A percentile compares a stretch with the other conserved stretches of the same genome.
Evolutionary conservation across 2,888 invertebrate genomes (phyloP).

Genomic region (Cybosia mesomella): DNA sequence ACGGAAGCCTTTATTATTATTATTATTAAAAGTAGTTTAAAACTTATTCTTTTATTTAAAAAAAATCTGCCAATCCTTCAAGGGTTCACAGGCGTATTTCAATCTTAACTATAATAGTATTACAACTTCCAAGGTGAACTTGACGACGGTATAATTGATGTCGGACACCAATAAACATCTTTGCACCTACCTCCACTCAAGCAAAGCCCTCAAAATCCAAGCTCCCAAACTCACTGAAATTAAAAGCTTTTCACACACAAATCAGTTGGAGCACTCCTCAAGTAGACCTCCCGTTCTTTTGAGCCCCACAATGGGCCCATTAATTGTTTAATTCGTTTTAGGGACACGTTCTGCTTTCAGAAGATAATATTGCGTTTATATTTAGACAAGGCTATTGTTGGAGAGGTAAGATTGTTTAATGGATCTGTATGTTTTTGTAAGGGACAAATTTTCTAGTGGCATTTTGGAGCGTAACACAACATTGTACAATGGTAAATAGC

Average conservation of each 20-base stretch:
- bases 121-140: neutral
- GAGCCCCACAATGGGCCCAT: conserved; percentile 54
- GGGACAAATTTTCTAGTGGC: conserved; percentile 6
- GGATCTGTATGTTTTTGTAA: conserved; percentile 7
- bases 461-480: neutral
- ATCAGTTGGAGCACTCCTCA: conserved; percentile 35
- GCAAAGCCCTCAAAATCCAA: conserved; percentile 28
- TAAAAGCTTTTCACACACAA: conserved; percentile 46
- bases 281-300: conserved; percentile 51
- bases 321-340: conserved; percentile 66
- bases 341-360: conserved; percentile 38
- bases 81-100: neutral
- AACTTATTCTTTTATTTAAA: too few species aligned
- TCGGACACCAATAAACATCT: conserved; percentile 13
- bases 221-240: conserved; percentile 42
- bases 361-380: conserved; percentile 29
- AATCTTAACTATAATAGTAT: neutral
- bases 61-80: too few species aligned
- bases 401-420: conserved; percentile 19
- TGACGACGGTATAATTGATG: neutral
- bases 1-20: too few species aligned
- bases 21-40: too few species aligned
- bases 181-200: conserved; percentile 16
- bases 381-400: conserved; percentile 23
- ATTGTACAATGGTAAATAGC: neutral